A percentile compares a stretch with the other conserved stretches of the same genome.
Conservation (phyloP, 2,888 invertebrate species). For the Hartigia nigra region DNA sequence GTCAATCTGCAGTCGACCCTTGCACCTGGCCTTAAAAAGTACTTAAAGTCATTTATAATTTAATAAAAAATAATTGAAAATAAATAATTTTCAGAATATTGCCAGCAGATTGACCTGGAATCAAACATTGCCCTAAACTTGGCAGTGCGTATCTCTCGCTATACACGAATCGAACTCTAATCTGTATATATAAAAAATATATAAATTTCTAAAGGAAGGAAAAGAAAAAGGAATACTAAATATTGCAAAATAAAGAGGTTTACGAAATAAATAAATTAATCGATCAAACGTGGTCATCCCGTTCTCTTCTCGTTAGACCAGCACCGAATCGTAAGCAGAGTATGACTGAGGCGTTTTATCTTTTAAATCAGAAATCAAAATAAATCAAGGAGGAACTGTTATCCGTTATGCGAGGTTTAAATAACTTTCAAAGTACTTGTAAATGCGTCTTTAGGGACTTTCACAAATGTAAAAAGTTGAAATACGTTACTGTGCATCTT, state of each 20-base stretch:
- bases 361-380: neutral
- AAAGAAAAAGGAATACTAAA: constrained; percentile 47
- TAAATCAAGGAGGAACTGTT: neutral
- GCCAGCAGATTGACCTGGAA: constrained; percentile 45
- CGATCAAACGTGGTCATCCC: constrained; percentile 19
- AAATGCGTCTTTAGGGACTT: constrained; percentile 9
- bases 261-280: constrained; percentile 54
- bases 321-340: constrained; percentile 41
- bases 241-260: constrained; percentile 46
- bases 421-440: neutral
- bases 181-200: constrained; percentile 49
- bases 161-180: constrained; percentile 46
- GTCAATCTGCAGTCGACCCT: neutral
- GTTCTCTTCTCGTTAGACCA: constrained; percentile 11
- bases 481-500: neutral
- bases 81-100: constrained; percentile 44
- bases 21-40: neutral
- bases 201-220: constrained; percentile 41
- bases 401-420: neutral
- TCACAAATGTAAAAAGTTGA: neutral
- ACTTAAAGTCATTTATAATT: constrained; percentile 23
- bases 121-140: constrained; percentile 37
- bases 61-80: constrained; percentile 44
- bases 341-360: neutral
- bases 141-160: constrained; percentile 38